Percentiles rank a stretch among this genome's conserved stretches.
Conservation (phyloP, 2,113 vertebrate species). For the Beaufortia kweichowensis region DNA sequence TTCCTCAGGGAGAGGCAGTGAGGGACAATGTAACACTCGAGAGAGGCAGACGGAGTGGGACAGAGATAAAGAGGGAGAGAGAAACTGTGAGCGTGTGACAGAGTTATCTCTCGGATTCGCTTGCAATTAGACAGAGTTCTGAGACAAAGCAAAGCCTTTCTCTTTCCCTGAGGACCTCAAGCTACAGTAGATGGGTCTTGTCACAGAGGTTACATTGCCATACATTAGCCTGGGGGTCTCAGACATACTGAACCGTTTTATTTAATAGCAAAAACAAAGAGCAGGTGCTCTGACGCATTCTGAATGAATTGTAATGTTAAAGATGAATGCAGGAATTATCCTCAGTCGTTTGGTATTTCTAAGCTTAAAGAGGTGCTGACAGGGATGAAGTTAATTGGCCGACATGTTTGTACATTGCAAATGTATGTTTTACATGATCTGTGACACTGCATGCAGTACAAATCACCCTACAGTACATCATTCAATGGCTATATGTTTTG, state of each 20-base stretch:
- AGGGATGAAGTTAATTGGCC: too few species aligned
- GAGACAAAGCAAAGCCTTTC: not conserved
- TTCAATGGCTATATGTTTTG: not conserved
- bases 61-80: slow-evolving; percentile 29
- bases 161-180: not conserved
- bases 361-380: too few species aligned
- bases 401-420: too few species aligned
- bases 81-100: slow-evolving; percentile 17
- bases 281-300: not conserved
- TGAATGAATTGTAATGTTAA: too few species aligned
- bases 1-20: slow-evolving; percentile 59
- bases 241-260: not conserved
- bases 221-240: not conserved
- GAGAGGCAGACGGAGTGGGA: slow-evolving; percentile 36
- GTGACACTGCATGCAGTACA: too few species aligned
- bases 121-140: slow-evolving; percentile 21
- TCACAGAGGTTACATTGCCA: not conserved
- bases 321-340: too few species aligned
- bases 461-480: too few species aligned
- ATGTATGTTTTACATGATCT: too few species aligned
- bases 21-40: slow-evolving; percentile 33
- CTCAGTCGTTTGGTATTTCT: too few species aligned
- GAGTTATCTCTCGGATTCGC: slow-evolving; percentile 18
- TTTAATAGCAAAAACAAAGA: not conserved
- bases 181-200: not conserved